Evolutionary conservation across 2,797 vertebrate genomes (phyloP), one percentile per base, ranked within the genome.

Genomic region (Threskiornis aethiopicus): DNA sequence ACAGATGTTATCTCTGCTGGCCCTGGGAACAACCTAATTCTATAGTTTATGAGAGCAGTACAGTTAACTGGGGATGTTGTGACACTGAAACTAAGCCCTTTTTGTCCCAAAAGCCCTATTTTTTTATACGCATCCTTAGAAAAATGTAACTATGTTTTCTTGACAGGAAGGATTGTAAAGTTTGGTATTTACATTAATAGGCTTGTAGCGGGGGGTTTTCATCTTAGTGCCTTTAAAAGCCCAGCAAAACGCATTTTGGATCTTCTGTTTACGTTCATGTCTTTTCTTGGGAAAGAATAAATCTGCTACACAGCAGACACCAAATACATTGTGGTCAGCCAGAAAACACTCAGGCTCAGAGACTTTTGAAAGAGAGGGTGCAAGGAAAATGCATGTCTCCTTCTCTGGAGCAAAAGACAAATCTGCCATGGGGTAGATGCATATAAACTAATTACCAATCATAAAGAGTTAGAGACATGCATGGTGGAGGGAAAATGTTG

Each of bases 91-190:
- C 52, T 55, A 57, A 96, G 83, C 90, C 78, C 54, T 75, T 92
- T 78, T 75, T 86, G 76, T 95, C 93, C 90, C 96, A 2, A 93
- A 95, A 97, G 89, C 67, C 88, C 77, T 59, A 44, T 72, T 87
- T 89, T 92, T 79, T 95, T 66, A 17, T 84, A 93, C 0, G 35
- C 61, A 93, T 92, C 93, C 95, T 93, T 61, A 73, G 78, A 90
- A 94, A 92, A 95, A 96, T 92, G 92, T 95, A 96, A 96, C 97
- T 94, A 90, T 69, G 81, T 95, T 96, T 97, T 97, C 97, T 95
- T 96, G 96, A 97, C 94, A 94, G 97, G 96, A 96, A 91, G 93
- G 85, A 92, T 97, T 97, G 96, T 97, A 96, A 97, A 96, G 96
- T 97, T 97, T 80, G 72, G 92, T 96, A 96, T 97, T 97, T 96